These are phyloP conservation scores for Dastarcus helophoroides DNA, from an alignment of 2,888 invertebrate genomes.

Conservation along the genomic window DNA sequence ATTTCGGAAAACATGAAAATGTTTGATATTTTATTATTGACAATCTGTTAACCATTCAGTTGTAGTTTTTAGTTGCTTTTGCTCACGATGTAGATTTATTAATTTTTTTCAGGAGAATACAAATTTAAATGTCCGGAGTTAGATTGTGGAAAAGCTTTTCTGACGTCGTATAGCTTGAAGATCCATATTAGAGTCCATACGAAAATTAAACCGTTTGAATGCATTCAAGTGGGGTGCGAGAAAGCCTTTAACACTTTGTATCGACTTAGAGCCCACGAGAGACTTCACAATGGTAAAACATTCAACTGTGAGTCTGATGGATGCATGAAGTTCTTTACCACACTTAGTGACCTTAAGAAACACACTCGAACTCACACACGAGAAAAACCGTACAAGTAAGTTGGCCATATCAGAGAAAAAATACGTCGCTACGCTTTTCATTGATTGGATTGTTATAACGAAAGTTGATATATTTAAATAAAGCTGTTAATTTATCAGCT, in stretches of 20 bases:
- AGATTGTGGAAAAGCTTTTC: conserved; percentile 83
- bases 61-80: too few species aligned
- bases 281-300: conserved; percentile 87
- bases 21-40: too few species aligned
- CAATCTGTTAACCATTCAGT: too few species aligned
- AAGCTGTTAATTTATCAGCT: too few species aligned
- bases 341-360: conserved; percentile 87
- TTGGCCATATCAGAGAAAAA: too few species aligned
- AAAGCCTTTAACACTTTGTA: conserved; percentile 93
- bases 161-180: conserved; percentile 90
- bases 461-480: too few species aligned
- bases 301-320: conserved; percentile 79
- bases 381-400: conserved; percentile 77
- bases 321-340: conserved; percentile 86
- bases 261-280: conserved; percentile 81
- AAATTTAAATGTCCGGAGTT: conserved; percentile 82
- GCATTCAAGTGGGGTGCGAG: conserved; percentile 69
- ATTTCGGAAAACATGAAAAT: too few species aligned
- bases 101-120: conserved; percentile 79
- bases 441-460: too few species aligned
- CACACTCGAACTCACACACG: conserved; percentile 87
- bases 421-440: too few species aligned
- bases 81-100: background rate
- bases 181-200: conserved; percentile 91
- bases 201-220: conserved; percentile 83